A percentile compares a stretch with the other conserved stretches of the same genome.
These are phyloP conservation scores for Paedocypris micromegethes DNA, from an alignment of 2,797 vertebrate species.

Conservation along the genomic window DNA sequence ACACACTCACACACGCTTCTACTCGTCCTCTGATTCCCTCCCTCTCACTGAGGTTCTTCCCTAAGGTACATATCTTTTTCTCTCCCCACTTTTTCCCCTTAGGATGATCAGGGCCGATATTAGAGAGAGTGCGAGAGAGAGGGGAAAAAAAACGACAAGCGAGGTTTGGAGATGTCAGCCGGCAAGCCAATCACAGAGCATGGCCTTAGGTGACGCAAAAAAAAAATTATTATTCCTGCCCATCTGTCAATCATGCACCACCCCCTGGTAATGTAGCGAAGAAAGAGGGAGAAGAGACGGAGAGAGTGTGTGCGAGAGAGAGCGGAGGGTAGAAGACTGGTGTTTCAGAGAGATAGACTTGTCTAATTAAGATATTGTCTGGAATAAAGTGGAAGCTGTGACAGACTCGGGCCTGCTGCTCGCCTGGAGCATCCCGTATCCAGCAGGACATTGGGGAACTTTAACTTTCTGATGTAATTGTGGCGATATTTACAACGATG, in stretches of 20 bases:
- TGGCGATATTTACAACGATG: slow-evolving; percentile 33
- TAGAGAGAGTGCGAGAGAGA: slow-evolving; percentile 56
- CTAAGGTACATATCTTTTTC: slow-evolving; percentile 79
- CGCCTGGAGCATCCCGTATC: not conserved
- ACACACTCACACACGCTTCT: slow-evolving; percentile 67
- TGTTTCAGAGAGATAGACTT: slow-evolving; percentile 63
- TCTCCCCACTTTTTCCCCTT: slow-evolving; percentile 67
- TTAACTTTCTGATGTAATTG: slow-evolving; percentile 59
- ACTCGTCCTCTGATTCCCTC: slow-evolving; percentile 76
- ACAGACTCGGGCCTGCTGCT: slow-evolving; percentile 40
- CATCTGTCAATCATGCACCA: slow-evolving; percentile 82
- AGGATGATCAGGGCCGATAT: slow-evolving; percentile 79
- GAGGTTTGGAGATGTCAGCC: slow-evolving; percentile 79
- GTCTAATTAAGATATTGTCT: slow-evolving; percentile 59
- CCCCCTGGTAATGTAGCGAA: slow-evolving; percentile 77
- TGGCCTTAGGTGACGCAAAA: slow-evolving; percentile 76
- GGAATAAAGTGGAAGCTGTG: slow-evolving; percentile 46
- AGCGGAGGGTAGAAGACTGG: slow-evolving; percentile 48
- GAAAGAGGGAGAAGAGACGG: slow-evolving; percentile 54
- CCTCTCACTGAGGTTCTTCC: slow-evolving; percentile 78
- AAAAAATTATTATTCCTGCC: slow-evolving; percentile 79
- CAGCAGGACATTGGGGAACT: not conserved
- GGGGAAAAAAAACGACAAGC: slow-evolving; percentile 46
- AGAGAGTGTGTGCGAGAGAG: slow-evolving; percentile 46
- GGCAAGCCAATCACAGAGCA: slow-evolving; percentile 79